Evolutionary conservation across 1,140 invertebrate species (phyloP).

Genomic region (Eupristina koningsbergeri): DNA sequence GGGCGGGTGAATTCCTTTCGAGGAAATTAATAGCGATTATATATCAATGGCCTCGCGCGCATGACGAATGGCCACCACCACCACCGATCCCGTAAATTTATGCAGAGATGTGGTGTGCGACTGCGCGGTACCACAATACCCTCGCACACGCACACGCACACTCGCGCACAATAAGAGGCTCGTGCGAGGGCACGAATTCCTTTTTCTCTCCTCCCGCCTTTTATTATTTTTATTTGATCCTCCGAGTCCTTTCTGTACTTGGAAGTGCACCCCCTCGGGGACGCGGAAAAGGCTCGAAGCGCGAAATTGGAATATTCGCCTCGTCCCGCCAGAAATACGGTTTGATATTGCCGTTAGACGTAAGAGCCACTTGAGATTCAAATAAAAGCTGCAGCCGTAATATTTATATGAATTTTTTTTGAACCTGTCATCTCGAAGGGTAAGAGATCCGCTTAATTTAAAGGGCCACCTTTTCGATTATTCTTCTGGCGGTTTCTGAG

Average conservation of each 20-base stretch:
- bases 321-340: background rate
- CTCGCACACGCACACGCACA: background rate
- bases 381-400: background rate
- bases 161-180: slow-evolving; percentile 17
- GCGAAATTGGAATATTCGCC: slow-evolving; percentile 42
- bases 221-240: slow-evolving; percentile 5
- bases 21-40: slow-evolving; percentile 64
- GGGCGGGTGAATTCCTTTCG: slow-evolving; percentile 66
- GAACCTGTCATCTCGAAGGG: background rate
- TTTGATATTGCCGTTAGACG: background rate
- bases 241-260: background rate
- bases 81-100: slow-evolving; percentile 54
- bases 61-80: slow-evolving; percentile 57
- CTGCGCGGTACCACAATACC: slow-evolving; percentile 1
- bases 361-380: slow-evolving; percentile 14
- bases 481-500: background rate
- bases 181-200: slow-evolving; percentile 35
- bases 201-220: background rate
- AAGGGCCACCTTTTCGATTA: background rate
- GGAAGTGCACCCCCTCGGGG: background rate
- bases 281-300: background rate
- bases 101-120: slow-evolving; percentile 55
- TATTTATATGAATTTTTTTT: slow-evolving; percentile 3
- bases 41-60: slow-evolving; percentile 54
- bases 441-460: background rate